A percentile compares a stretch with the other conserved stretches of the same genome.
Evolutionary conservation across 2,797 vertebrate species (phyloP).

Genomic region (Galago senegalensis): DNA sequence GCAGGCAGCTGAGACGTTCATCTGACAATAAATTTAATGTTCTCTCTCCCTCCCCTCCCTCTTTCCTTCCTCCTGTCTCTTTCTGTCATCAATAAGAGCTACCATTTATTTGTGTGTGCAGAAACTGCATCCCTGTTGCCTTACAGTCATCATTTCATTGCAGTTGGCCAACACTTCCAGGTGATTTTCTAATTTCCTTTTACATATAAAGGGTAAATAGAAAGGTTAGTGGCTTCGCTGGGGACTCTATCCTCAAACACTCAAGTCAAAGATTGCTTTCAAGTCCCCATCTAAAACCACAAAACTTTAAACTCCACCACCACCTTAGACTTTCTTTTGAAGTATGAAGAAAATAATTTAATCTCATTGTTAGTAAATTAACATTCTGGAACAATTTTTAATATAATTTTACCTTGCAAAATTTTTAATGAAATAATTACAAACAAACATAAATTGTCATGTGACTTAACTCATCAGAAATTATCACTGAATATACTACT

Average conservation of each 20-base stretch:
- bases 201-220: background rate
- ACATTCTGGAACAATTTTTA: background rate
- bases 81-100: background rate
- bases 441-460: background rate
- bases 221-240: background rate
- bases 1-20: background rate
- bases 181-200: background rate
- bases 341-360: background rate
- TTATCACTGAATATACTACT: background rate
- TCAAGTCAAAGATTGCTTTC: background rate
- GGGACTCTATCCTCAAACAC: no score
- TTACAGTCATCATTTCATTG: background rate
- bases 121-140: background rate
- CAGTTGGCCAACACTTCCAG: background rate
- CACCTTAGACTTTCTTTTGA: background rate
- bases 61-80: background rate
- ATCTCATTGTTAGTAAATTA: background rate
- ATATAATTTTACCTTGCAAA: background rate
- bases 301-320: background rate
- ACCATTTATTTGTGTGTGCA: background rate
- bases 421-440: background rate
- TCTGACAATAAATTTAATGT: background rate
- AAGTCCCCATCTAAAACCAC: background rate
- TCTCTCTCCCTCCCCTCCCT: background rate
- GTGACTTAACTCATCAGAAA: constrained; percentile 33